A percentile compares a stretch with the other conserved stretches of the same genome.
Conservation (phyloP, 2,888 invertebrate genomes). For the Ethmia dodecea region DNA sequence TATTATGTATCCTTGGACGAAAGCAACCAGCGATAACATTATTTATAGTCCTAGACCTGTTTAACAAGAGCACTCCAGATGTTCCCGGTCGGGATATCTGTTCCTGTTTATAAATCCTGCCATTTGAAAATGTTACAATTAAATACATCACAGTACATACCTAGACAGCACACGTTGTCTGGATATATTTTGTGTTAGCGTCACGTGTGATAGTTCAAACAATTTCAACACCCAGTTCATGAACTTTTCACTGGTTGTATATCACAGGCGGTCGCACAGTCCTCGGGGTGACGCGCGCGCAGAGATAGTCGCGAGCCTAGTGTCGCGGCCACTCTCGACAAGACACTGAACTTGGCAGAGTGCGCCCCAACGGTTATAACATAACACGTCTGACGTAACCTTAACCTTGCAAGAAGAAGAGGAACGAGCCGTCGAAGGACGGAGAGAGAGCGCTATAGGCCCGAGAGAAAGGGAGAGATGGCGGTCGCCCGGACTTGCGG, state of each 20-base stretch:
- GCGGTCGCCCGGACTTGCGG: conserved; percentile 33
- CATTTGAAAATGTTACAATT: conserved; percentile 1
- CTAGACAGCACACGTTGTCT: conserved; percentile 33
- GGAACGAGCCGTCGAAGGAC: conserved; percentile 74
- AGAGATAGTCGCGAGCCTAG: conserved; percentile 58
- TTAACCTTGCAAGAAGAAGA: conserved; percentile 78
- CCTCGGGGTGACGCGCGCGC: conserved; percentile 55
- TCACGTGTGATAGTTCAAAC: conserved; percentile 68
- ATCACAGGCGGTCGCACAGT: conserved; percentile 68
- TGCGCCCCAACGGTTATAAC: conserved; percentile 77
- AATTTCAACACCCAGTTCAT: conserved; percentile 72
- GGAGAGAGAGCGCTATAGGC: conserved; percentile 73
- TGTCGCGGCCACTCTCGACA: conserved; percentile 75
- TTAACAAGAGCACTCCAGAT: conserved; percentile 48
- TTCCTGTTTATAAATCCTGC: conserved; percentile 5
- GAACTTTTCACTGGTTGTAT: conserved; percentile 73
- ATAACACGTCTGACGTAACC: conserved; percentile 79
- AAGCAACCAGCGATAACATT: too few relatives aligned
- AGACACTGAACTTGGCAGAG: conserved; percentile 76
- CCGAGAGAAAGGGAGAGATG: conserved; percentile 72
- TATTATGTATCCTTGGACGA: too few relatives aligned
- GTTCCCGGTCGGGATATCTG: conserved; percentile 27
- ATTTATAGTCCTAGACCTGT: conserved; percentile 57
- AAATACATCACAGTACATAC: conserved; percentile 38
- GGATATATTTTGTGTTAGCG: conserved; percentile 33